Evolutionary conservation across 2,888 invertebrate species (phyloP).

Genomic region (Lepidocyrtinus sp.): DNA sequence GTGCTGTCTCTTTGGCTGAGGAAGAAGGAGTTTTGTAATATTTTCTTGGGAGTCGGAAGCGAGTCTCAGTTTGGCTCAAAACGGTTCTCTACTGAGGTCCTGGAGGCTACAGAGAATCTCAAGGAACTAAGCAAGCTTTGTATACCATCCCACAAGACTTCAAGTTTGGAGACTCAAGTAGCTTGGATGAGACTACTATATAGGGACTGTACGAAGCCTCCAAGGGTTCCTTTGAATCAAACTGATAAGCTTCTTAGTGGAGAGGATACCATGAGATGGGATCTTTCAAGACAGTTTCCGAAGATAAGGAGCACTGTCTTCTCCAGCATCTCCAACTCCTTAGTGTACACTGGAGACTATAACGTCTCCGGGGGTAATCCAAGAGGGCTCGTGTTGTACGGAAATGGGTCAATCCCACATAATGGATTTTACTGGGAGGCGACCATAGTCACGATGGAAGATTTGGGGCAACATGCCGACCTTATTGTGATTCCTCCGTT

Average conservation of each 20-base stretch:
- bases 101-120: constrained; percentile 71
- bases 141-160: constrained; percentile 71
- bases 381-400: constrained; percentile 72
- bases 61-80: constrained; percentile 71
- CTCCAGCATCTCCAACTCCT: constrained; percentile 71
- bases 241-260: constrained; percentile 62
- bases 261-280: constrained; percentile 68
- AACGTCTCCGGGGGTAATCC: constrained; percentile 72
- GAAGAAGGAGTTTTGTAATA: constrained; percentile 36
- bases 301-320: constrained; percentile 72
- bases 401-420: constrained; percentile 71
- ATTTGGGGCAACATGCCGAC: constrained; percentile 40
- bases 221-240: constrained; percentile 71
- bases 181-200: constrained; percentile 72
- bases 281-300: constrained; percentile 71
- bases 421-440: constrained; percentile 52
- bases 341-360: constrained; percentile 73
- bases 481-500: constrained; percentile 47
- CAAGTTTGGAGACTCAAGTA: constrained; percentile 71
- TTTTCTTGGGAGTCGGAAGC: constrained; percentile 58
- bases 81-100: constrained; percentile 71
- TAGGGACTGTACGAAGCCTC: constrained; percentile 73
- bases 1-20: constrained; percentile 71
- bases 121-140: constrained; percentile 72
- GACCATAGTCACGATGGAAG: constrained; percentile 52